These are phyloP conservation scores for Calidris pygmaea DNA, from an alignment of 2,113 vertebrate genomes.

Conservation along the genomic window DNA sequence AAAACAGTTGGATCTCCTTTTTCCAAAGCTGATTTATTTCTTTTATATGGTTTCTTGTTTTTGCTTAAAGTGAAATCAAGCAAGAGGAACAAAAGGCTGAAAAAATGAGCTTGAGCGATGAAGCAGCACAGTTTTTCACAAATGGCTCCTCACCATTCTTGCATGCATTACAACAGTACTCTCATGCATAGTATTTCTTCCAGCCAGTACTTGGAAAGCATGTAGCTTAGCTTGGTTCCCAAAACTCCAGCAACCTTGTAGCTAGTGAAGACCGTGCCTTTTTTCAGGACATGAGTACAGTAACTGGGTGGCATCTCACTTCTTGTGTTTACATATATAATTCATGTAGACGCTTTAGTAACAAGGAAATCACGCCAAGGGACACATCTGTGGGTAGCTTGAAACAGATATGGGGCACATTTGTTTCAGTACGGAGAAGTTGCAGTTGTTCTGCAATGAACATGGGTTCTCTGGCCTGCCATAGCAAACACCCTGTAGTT, in stretches of 20 bases:
- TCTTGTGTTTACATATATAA: not conserved
- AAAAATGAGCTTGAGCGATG: not conserved
- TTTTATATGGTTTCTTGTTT: not conserved
- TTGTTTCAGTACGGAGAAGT: not conserved
- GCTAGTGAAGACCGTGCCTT: not conserved
- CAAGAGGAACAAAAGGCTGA: not conserved
- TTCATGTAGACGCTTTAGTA: not conserved
- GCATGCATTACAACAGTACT: not conserved
- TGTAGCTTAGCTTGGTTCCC: not conserved
- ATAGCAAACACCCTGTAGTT: not conserved
- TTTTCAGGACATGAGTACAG: not conserved
- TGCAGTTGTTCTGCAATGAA: rapidly evolving
- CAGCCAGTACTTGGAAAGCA: not conserved
- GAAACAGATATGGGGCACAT: too few species aligned
- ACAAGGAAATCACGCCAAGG: not conserved
- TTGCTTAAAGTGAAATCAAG: constrained; percentile 1
- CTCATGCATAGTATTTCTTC: not conserved
- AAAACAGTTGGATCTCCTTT: not conserved
- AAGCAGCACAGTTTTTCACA: not conserved
- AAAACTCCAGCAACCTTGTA: rapidly evolving
- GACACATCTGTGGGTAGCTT: not conserved
- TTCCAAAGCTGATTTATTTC: not conserved
- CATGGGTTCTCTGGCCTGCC: not conserved
- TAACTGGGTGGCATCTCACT: not conserved
- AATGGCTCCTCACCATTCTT: not conserved